Base-by-base conservation (phyloP, 2,113 vertebrate genomes). In the Pseudolaguvia tuberculata region DNA sequence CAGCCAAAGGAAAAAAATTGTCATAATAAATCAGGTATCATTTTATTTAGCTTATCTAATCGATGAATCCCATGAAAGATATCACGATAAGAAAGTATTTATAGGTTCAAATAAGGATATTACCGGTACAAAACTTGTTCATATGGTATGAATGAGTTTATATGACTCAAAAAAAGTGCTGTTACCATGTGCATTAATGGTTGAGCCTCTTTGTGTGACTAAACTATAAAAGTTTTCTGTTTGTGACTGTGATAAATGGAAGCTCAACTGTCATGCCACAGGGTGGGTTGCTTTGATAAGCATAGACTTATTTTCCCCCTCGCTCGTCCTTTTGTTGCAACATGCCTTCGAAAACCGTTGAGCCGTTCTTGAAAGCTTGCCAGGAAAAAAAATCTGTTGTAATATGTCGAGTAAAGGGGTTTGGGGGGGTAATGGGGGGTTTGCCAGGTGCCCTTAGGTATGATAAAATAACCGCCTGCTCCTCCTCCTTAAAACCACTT, bases 361-460 rank as follows among this genome's bases (percentile, higher is more conserved):
- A 31, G 58, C 65, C 31, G 20, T 63, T 51, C 45, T n/a, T 70
- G 72, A 55, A 27, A 7, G 20, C 39, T n/a, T 56, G 78, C 72
- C 58, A 74, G 76, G n/a, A 65, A 56, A 59, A 63, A 69, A 31
- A 62, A 59, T 71, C n/a, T 31, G 35, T 47, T 55, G 48, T 73
- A 52, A 21, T 66, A 67, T 29, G 65, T 57, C 31, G 74, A 15
- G 65, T 68, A 18, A 59, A 50, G 47, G 73, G 61, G 53, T 51
- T 45, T 61, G 63, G 70, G 48, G 31, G 35, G 67, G 51, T 48
- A 68, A 70, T 15, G 74, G 57, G 70, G 57, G 62, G 62, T 13
- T 53, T 69, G 77, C 65, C 74, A 79, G 81, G 78, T 82, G 75
- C 78, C 75, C 55, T 56, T 48, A 45, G 39, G 58, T 48, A 57